Evolutionary conservation across 2,888 invertebrate species (phyloP), one percentile per base, ranked within the genome.

Genomic region (Oscheius sp.): DNA sequence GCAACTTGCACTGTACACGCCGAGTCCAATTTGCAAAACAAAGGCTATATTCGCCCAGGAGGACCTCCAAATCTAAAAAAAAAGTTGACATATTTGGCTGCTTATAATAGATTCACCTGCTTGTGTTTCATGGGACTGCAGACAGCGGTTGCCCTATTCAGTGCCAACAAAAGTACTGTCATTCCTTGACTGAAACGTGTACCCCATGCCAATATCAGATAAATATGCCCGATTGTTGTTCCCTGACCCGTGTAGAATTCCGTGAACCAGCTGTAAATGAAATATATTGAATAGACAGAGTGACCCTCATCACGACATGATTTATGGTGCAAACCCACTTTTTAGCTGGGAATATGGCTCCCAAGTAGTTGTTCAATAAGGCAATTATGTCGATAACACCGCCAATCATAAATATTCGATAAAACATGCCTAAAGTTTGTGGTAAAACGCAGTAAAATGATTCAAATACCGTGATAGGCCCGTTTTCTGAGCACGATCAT

Each of bases 111-210:
- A 21, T 21, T 55, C 42, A 81, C 81, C 75, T 73, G 75, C 60
- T 79, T 79, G 66, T 81, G 81, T 70, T 74, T 77, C 59, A 81
- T 75, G 1, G 81, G 81, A 70, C 77, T 70, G 58, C 77, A 77
- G 68, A 81, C 81, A 68, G 81, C 81, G 1, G 81, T 81, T 4
- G 79, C 81, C 21, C 81, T 59, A 70, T 81, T 81, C 33, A 79
- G 57, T 4, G 81, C 81, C 9, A 81, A 65, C 0, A 77, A 66
- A 10, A 76, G 70, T 32, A 81, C 79, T 48, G 81, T 81, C 50
- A 62, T 60, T n/a, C 79, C 81, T 50, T 81, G 81, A 11, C 77
- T 79, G 47, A 77, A 75, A 55, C 81, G 58, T 1, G 77, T 70
- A 7, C 77, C 76, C 79, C 79, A 81, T 2, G 81, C 81, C 10